phyloP scores from a whole-genome alignment of 2,113 vertebrate genomes.

The Strix uralensis region DNA sequence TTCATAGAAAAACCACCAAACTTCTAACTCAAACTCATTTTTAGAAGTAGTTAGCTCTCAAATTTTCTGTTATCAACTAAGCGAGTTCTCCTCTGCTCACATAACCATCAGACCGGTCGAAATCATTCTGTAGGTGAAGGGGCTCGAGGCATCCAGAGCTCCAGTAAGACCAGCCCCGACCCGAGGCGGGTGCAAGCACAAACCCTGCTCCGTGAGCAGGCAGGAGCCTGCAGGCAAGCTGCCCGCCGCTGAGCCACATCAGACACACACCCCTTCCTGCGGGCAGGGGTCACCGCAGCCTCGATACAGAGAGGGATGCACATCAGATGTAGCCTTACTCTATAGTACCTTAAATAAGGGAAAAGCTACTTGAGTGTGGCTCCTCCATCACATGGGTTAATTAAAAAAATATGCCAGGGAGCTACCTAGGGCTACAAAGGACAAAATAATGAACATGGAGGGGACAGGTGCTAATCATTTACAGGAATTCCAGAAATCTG shows the following conservation, averaged over 20 bases:
- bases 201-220: background rate
- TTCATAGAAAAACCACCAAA: background rate
- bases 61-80: background rate
- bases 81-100: background rate
- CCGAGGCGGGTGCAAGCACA: accelerated
- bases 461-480: too few relatives aligned
- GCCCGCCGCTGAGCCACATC: background rate
- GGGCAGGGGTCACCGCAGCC: background rate
- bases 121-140: background rate
- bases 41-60: background rate
- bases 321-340: accelerated
- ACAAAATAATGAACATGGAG: background rate
- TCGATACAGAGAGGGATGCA: accelerated
- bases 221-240: background rate
- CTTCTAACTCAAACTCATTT: background rate
- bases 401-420: background rate
- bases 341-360: accelerated
- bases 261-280: accelerated
- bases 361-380: background rate
- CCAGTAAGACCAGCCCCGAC: background rate
- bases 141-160: background rate
- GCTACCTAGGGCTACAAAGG: background rate
- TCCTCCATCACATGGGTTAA: background rate
- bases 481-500: background rate
- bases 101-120: background rate